These are phyloP conservation scores for Mus spretus DNA, from an alignment of 2,797 vertebrate genomes.

Conservation along the genomic window DNA sequence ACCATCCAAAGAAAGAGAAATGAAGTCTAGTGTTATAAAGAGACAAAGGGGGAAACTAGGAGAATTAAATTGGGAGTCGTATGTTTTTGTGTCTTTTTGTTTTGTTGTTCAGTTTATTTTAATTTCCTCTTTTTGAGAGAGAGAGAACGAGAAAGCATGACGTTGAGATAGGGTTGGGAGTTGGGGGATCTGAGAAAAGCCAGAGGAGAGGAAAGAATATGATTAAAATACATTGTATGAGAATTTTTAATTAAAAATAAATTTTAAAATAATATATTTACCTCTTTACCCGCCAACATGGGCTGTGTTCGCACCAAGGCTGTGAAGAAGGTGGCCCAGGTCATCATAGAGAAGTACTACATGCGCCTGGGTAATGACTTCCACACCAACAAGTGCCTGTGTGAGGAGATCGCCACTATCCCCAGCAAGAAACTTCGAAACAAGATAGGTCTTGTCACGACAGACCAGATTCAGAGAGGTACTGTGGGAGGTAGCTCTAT, in stretches of 20 bases:
- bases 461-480: background rate
- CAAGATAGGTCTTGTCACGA: too few species aligned
- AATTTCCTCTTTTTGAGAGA: background rate
- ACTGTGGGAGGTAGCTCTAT: background rate
- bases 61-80: background rate
- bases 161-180: background rate
- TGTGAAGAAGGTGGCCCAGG: background rate
- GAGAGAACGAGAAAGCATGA: background rate
- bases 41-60: background rate
- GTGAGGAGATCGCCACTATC: background rate
- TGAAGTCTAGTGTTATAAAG: background rate
- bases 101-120: background rate
- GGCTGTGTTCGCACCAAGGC: background rate
- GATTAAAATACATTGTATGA: background rate
- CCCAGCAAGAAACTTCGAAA: background rate
- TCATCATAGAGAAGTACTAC: background rate
- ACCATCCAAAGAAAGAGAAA: background rate
- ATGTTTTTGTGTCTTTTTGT: background rate
- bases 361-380: background rate
- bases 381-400: background rate
- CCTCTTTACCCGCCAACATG: background rate
- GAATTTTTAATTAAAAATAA: background rate
- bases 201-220: background rate
- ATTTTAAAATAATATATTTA: background rate
- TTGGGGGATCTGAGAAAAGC: background rate